These are phyloP conservation scores for Drosophila pectinifera DNA, from an alignment of 1,140 invertebrate genomes.

Conservation along the genomic window DNA sequence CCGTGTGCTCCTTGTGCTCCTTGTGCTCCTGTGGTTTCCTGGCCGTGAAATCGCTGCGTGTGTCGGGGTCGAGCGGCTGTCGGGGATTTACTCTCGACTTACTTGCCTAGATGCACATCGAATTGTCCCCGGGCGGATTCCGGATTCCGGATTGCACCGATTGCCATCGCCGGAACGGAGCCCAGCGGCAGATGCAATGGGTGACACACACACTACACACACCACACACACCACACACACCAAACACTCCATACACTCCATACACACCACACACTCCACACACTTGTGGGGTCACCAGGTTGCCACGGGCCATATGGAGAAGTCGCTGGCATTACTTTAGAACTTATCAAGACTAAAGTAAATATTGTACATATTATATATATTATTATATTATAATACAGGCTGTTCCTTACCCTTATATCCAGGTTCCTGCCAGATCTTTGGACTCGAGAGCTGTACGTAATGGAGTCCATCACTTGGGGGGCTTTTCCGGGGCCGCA, in stretches of 20 bases:
- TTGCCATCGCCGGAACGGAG: neutral
- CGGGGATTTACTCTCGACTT: conserved; percentile 53
- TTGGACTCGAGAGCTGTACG: too few relatives aligned
- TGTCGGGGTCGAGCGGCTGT: conserved; percentile 29
- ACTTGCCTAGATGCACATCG: conserved; percentile 59
- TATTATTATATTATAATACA: too few relatives aligned
- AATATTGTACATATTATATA: too few relatives aligned
- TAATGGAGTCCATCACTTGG: conserved; percentile 15
- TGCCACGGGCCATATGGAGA: neutral
- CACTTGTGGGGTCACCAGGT: conserved; percentile 14
- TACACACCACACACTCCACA: too few relatives aligned
- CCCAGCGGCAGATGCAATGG: too few relatives aligned
- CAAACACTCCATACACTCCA: too few relatives aligned
- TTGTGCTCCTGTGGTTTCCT: conserved; percentile 47
- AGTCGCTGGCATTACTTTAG: neutral
- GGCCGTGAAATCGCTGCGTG: conserved; percentile 69
- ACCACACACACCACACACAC: too few relatives aligned
- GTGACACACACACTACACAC: too few relatives aligned
- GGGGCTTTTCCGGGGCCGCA: neutral
- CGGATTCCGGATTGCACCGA: conserved; percentile 6
- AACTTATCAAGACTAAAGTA: too few relatives aligned
- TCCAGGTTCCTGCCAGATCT: too few relatives aligned
- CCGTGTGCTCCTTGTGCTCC: too few relatives aligned
- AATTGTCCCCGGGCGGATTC: conserved; percentile 25
- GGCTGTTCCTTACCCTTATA: too few relatives aligned